A percentile compares a stretch with the other conserved stretches of the same genome.
phyloP scores from a whole-genome alignment of 2,113 vertebrate genomes.

The Raja brachyura region DNA sequence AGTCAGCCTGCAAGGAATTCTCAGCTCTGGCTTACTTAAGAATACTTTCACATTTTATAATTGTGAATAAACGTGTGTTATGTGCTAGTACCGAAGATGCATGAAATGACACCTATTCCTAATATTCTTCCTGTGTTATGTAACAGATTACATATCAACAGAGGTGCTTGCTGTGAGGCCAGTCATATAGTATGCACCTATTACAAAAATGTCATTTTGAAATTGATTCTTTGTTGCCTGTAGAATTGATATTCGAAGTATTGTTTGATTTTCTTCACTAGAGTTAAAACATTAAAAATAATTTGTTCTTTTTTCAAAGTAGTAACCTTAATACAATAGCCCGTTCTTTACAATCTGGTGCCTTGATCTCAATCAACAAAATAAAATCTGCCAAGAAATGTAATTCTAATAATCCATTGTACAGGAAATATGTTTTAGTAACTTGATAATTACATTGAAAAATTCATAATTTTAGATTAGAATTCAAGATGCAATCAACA shows the following conservation, averaged over 20 bases:
- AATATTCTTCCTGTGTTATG: neutral
- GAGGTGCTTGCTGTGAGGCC: neutral
- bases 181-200: neutral
- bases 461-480: neutral
- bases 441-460: neutral
- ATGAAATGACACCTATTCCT: neutral
- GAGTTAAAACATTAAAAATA: neutral
- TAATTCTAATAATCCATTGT: neutral
- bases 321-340: neutral
- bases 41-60: neutral
- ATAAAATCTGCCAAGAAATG: neutral
- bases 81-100: neutral
- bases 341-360: neutral
- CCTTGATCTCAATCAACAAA: neutral
- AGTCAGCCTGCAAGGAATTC: slow-evolving; percentile 11
- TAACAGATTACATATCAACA: neutral
- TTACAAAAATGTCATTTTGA: neutral
- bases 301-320: neutral
- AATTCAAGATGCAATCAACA: slow-evolving; percentile 16
- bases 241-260: neutral
- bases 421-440: neutral
- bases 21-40: neutral
- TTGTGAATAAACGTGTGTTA: neutral
- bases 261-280: neutral
- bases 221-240: neutral